Evolutionary conservation across 2,888 invertebrate species (phyloP), one percentile per base, ranked within the genome.

Genomic region (Cyrtodaria siliqua): DNA sequence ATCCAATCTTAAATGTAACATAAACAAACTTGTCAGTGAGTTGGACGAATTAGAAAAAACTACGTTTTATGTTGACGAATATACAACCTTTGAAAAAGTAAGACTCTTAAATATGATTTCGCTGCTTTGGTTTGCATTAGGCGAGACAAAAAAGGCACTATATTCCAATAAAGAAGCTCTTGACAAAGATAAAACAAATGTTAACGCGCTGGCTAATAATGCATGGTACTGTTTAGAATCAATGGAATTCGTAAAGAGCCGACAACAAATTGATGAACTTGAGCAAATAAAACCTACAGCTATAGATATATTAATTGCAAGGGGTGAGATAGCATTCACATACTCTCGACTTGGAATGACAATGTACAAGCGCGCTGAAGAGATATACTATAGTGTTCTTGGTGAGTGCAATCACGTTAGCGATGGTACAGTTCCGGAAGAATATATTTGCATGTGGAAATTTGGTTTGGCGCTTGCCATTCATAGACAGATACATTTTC

Each of bases 401-500:
- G 38, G 47, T 3, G 63, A 59, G 2, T 33, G 33, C 12, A n/a
- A n/a, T n/a, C n/a, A n/a, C n/a, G n/a, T 42, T 40, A n/a, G 24
- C 12, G 33, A 33, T 1, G 16, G 9, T 1, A 1, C 16, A 1
- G 27, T 68, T 26, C 40, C 38, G 1, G 18, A 2, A 44, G 20
- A 63, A 0, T 38, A 53, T n/a, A 20, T 69, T 18, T 62, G 53
- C 44, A 29, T 60, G 12, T 74, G 74, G 74, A 69, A n/a, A 16
- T 74, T 74, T 49, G 69, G 69, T 14, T 63, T 63, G 16, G 59
- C 69, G 1, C 57, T 74, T 12, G 44, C 63, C 16, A 53, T 55
- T 4, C 63, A 52, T 55, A 29, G 74, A 40, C 40, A 40, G 27
- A 18, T 64, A 0, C 56, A 74, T 26, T 14, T 63, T n/a, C n/a